Evolutionary conservation across 2,797 vertebrate species (phyloP), one percentile per base, ranked within the genome.

Genomic region (Epinephelus malabaricus): DNA sequence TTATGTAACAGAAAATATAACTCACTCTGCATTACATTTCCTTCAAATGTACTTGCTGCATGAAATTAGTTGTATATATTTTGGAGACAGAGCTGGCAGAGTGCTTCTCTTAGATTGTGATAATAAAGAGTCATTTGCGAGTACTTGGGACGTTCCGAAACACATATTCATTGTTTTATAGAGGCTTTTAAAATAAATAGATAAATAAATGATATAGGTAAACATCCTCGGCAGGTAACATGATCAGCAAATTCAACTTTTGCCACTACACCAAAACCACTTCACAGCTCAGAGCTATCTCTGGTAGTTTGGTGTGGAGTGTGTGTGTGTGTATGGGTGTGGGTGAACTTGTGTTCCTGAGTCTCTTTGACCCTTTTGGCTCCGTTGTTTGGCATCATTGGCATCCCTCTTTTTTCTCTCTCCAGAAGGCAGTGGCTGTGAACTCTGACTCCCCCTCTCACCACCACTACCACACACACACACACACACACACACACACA

Each of bases 371-470:
- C 73, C 84, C 18, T 47, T 63, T 68, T 70, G 77, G 79, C 64
- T 84, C 43, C 10, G 47, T 72, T 71, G 51, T 69, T n/a, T 73
- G 65, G 66, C 14, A 2, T 65, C 54, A 45, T 27, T 80, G 78
- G 50, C 73, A 59, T 60, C 73, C 23, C 43, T 63, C 45, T 34
- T 72, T 55, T 27, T 63, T 56, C 51, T 73, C 56, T 51, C 56
- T 81, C 71, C 89, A 86, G 86, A 91, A 86, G 88, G 87, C 84
- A 73, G 81, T 66, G 88, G 81, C 84, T 88, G 72, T 88, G 91
- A 93, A 86, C 93, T 90, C 85, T 92, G 90, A 92, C 91, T 88
- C 66, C 84, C n/a, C 12, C 34, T 43, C 40, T 43, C 34, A 34
- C 34, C 45, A 18, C 46, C 43, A 27, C 46, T 43, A 27, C 46